Base-by-base conservation (phyloP, 2,797 vertebrate genomes). In the Enteromius unitaeniatus region DNA sequence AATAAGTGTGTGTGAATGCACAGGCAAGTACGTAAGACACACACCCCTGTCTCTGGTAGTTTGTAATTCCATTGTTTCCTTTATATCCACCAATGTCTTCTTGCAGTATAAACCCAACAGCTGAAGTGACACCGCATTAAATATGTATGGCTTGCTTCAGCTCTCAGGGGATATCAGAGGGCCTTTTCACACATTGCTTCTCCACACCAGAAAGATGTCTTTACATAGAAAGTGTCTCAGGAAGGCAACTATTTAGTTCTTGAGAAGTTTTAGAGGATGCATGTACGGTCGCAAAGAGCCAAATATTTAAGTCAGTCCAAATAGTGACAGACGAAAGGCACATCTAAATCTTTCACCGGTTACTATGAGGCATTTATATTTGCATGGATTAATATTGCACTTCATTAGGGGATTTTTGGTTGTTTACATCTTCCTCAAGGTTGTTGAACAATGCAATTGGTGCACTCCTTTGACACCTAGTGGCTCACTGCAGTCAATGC, bases 161-260 rank as follows among this genome's bases (percentile, higher is more conserved):
- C 42, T 40, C 65, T 70, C 49, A 58, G 51, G 31, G 45, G 47
- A 79, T 55, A 62, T 9, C n/a, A 0, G 0, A 45, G 31, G 53
- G 65, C 40, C 26, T 81, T 81, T 81, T 81, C 68, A 73, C 78
- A 51, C 78, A 10, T 37, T 53, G 21, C 65, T 28, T n/a, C 65
- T 55, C 4, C 31, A 69, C 0, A 26, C 55, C 1, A 45, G 34
- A 53, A 53, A 21, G 2, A 34, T 2, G 10, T 8, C 26, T 72
- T 19, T 42, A 34, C 6, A 37, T 37, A 37, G 6, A 37, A 6
- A 42, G 40, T 2, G 40, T 74, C 47, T n/a, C 28, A 34, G 28
- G 6, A n/a, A 2, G 2, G 2, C 26, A 73, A 74, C 17, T 0
- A 53, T 6, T 51, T 21, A 11, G 19, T 51, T 6, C 19, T 28